Evolutionary conservation across 2,888 invertebrate genomes (phyloP).

Genomic region (Allophyes oxyacanthae): DNA sequence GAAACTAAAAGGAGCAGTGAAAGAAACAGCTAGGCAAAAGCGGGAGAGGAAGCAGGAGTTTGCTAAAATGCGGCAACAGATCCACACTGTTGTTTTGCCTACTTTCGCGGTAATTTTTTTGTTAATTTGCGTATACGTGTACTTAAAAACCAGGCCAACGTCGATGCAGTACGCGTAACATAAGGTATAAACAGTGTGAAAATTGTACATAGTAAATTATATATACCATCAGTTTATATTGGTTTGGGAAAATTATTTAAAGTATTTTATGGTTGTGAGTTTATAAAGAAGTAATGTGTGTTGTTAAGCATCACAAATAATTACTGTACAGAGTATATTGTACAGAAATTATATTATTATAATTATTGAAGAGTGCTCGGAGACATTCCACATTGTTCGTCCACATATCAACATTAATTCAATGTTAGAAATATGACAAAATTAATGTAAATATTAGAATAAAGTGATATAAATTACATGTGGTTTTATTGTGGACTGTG

Average conservation of each 20-base stretch:
- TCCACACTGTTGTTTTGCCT: slow-evolving; percentile 94
- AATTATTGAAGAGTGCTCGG: slow-evolving; percentile 22
- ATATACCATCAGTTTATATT: slow-evolving; percentile 32
- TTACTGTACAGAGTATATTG: slow-evolving; percentile 18
- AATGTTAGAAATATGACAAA: slow-evolving; percentile 46
- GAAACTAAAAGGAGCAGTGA: slow-evolving; percentile 94
- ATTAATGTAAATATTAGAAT: slow-evolving; percentile 63
- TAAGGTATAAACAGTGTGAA: slow-evolving; percentile 29
- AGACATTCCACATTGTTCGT: slow-evolving; percentile 48
- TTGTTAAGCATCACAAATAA: slow-evolving; percentile 5
- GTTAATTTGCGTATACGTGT: slow-evolving; percentile 93
- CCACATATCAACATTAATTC: slow-evolving; percentile 59
- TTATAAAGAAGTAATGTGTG: slow-evolving; percentile 26
- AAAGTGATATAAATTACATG: slow-evolving; percentile 40
- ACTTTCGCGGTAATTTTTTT: slow-evolving; percentile 92
- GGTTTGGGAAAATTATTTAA: slow-evolving; percentile 40
- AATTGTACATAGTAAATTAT: slow-evolving; percentile 54
- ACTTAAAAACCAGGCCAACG: slow-evolving; percentile 93
- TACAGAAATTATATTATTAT: slow-evolving; percentile 22
- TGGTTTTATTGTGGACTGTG: neutral
- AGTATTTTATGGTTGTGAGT: slow-evolving; percentile 51
- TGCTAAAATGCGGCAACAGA: slow-evolving; percentile 93
- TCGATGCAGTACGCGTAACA: slow-evolving; percentile 79
- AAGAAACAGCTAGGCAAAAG: slow-evolving; percentile 95
- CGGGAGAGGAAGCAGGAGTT: slow-evolving; percentile 96